Conservation (phyloP, 53 echinoderm and acorn worm species). For the Temnopleurus reevesii region DNA sequence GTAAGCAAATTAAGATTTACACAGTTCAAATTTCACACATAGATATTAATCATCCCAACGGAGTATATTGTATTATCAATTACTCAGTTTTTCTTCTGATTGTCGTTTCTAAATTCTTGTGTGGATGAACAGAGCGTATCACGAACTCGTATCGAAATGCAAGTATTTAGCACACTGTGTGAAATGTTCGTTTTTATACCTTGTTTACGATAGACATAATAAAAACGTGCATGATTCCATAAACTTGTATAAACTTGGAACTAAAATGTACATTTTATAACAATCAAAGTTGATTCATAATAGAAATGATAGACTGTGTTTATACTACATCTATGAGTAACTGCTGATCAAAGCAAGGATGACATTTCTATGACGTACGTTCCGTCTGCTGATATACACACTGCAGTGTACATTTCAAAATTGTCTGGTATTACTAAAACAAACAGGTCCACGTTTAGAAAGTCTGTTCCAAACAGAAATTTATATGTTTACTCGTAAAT, state of each 20-base stretch:
- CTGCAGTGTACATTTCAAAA: conserved; percentile 12
- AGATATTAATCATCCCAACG: no score
- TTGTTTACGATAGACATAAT: background rate
- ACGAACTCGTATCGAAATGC: no score
- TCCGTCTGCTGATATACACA: background rate
- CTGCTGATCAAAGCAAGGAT: background rate
- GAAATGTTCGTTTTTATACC: background rate
- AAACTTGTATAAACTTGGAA: no score
- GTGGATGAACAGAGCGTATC: no score
- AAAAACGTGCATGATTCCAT: background rate
- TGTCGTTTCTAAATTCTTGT: no score
- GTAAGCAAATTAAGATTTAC: no score
- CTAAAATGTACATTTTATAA: background rate
- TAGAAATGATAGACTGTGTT: background rate
- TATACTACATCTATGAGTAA: background rate
- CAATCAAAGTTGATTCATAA: background rate
- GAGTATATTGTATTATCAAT: no score
- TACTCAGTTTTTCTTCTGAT: no score
- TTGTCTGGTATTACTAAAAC: conserved; percentile 16
- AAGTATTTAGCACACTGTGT: no score
- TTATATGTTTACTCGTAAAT: conserved; percentile 29
- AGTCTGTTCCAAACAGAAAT: background rate
- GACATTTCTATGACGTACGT: background rate
- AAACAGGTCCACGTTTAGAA: background rate
- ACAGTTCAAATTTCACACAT: no score